Base-by-base conservation (phyloP, 2,113 vertebrate genomes). In the Panthera tigris region DNA sequence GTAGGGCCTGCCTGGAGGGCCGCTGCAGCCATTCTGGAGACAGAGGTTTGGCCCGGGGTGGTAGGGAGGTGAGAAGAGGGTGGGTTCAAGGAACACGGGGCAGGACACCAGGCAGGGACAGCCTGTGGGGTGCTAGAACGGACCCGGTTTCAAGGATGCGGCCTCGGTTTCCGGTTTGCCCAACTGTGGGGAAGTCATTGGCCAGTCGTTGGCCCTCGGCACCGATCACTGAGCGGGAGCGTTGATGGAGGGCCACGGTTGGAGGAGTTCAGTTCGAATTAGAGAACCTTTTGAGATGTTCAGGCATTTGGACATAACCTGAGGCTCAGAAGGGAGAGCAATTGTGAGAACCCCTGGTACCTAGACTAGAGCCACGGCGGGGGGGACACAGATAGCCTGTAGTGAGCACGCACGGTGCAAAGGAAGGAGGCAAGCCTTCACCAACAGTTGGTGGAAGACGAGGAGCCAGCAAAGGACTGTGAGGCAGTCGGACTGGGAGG, bases 301-400 rank as follows among this genome's bases (percentile, higher is more conserved):
- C 52, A 82, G 45, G 84, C 69, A 55, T 45, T 52, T 92, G 73
- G 50, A 68, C 23, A 76, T 12, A 45, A 10, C 55, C 81, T 73
- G 15, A 57, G 14, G 41, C 89, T 94, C 57, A 19, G 52, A 63
- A 76, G 69, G 36, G 50, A 89, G 41, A 39, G 2, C 33, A 16
- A 9, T 36, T 11, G 7, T 33, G 63, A 68, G 78, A 63, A 68
- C 21, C 12, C 1, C 0, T 19, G 29, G 18, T 36, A 13, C 18
- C 4, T 0, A 4, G 33, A 33, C 31, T 3, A 71, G 74, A 33
- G 39, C 48, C 29, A 18, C 0, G 1, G n/a, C 36, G 13, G 9
- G 31, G 50, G 13, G 9, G 29, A 23, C 45, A 29, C 0, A 68
- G 25, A 5, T 0, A 15, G 36, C 14, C 23, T 16, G 5, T 0